A percentile compares a stretch with the other conserved stretches of the same genome.
phyloP scores from a whole-genome alignment of 2,113 vertebrate species.

The Crotalus viridis region DNA sequence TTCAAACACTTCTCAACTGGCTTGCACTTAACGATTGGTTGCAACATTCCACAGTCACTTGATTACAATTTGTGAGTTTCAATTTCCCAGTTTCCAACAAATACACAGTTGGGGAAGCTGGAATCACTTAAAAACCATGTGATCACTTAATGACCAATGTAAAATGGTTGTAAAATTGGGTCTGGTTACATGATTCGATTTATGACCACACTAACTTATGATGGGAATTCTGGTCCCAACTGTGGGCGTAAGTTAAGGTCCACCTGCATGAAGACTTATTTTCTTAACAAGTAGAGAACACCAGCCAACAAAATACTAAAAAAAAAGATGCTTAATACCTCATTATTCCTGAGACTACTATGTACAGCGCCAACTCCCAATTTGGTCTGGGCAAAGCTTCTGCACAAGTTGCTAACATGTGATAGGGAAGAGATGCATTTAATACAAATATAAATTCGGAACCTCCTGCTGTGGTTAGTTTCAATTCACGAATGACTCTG shows the following conservation, averaged over 20 bases:
- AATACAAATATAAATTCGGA: conserved; percentile 91
- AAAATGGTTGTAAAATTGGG: background rate
- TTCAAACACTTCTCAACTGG: too few species aligned
- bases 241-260: background rate
- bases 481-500: conserved; percentile 93
- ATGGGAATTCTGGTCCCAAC: background rate
- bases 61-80: background rate
- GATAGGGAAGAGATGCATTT: conserved; percentile 96
- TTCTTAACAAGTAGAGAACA: background rate
- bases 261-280: background rate
- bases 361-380: conserved; percentile 94
- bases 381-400: conserved; percentile 91
- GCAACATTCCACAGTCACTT: background rate
- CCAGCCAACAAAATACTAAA: background rate
- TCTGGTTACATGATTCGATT: background rate
- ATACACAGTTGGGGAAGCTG: background rate
- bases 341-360: conserved; percentile 93
- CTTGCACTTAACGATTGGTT: background rate
- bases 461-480: conserved; percentile 85
- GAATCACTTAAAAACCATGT: background rate
- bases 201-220: background rate
- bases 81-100: background rate
- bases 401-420: conserved; percentile 92
- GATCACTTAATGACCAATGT: background rate
- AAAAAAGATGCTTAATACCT: conserved; percentile 69